Evolutionary conservation across 2,888 invertebrate genomes (phyloP).

Genomic region (Drosophila leonis): DNA sequence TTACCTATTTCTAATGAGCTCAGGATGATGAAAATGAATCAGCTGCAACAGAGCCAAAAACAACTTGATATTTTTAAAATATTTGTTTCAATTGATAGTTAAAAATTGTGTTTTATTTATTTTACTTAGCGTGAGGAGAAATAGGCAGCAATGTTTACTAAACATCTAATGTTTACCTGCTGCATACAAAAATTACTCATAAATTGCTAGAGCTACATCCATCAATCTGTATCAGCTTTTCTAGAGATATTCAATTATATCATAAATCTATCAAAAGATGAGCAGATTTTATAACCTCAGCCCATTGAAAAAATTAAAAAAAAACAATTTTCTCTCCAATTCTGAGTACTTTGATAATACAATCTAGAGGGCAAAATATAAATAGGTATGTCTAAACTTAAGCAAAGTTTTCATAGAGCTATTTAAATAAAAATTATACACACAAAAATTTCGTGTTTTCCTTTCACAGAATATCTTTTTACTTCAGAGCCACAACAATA

Average conservation of each 20-base stretch:
- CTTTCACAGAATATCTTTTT: neutral
- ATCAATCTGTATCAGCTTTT: neutral
- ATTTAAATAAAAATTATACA: neutral
- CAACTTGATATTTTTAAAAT: neutral
- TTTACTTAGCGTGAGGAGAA: neutral
- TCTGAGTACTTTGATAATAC: neutral
- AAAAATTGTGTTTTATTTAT: conserved; percentile 1
- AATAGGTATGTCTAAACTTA: too few relatives aligned
- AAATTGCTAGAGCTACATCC: neutral
- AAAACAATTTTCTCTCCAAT: neutral
- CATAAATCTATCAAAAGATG: neutral
- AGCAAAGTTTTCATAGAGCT: neutral
- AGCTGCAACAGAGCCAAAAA: neutral
- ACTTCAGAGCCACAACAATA: neutral
- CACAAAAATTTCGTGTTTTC: neutral
- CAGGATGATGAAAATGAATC: neutral
- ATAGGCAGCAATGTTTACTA: neutral
- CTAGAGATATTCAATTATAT: neutral
- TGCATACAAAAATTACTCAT: neutral
- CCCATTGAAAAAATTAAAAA: neutral
- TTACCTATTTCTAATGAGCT: neutral
- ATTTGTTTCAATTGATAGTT: conserved; percentile 1
- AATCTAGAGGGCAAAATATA: neutral
- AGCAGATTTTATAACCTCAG: neutral
- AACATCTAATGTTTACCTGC: neutral